Conservation (phyloP, 1,140 invertebrate genomes). For the Diprion similis region DNA sequence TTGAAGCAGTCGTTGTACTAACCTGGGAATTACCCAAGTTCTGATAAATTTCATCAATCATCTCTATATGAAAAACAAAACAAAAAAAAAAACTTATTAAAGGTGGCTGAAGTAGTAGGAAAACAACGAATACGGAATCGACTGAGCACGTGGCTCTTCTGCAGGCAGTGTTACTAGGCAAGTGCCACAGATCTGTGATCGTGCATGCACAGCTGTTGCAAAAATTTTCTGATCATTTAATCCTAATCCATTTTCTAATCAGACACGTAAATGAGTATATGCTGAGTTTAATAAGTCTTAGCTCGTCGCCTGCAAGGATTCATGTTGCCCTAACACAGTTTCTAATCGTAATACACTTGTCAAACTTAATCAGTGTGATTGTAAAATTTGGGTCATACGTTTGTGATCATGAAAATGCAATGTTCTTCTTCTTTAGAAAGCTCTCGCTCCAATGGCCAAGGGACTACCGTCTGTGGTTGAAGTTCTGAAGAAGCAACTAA, state of each 20-base stretch:
- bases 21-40: too few relatives aligned
- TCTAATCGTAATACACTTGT: background rate
- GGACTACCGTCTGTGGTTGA: conserved; percentile 53
- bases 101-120: conserved; percentile 46
- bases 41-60: background rate
- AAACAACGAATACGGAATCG: conserved; percentile 50
- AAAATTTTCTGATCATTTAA: conserved; percentile 8
- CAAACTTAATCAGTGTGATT: background rate
- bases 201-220: conserved; percentile 38
- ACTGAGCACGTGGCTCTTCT: conserved; percentile 51
- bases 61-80: background rate
- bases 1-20: too few relatives aligned
- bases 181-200: conserved; percentile 42
- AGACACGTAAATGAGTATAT: background rate
- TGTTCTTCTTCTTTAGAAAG: conserved; percentile 43
- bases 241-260: conserved; percentile 7
- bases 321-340: conserved; percentile 9
- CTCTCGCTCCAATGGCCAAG: conserved; percentile 44
- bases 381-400: background rate
- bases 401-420: background rate
- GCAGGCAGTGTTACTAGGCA: conserved; percentile 54
- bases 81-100: conserved; percentile 39
- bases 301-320: conserved; percentile 14
- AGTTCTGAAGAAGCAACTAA: conserved; percentile 55
- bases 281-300: conserved; percentile 6